Base-by-base conservation (phyloP, 1,140 invertebrate genomes). In the Pristionchus pacificus region DNA sequence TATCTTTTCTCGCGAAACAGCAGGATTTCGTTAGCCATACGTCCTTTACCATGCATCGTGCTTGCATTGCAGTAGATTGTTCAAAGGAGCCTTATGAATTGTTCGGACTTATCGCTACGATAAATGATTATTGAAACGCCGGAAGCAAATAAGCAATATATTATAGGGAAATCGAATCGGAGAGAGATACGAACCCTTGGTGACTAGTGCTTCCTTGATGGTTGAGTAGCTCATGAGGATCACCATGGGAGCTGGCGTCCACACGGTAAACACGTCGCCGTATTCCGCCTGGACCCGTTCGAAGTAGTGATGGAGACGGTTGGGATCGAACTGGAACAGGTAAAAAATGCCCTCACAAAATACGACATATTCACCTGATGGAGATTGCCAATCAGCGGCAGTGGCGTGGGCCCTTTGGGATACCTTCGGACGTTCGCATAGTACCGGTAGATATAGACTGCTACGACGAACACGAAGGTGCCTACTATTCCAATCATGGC, bases 251-350 rank as follows among this genome's bases (percentile, higher is more conserved):
- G 6, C 30, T 14, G 3, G 38, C 62, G 14, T 29, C 14, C 14
- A 65, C 3, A 65, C 10, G 25, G 62, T 65, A 32, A 65, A 65
- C 19, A 65, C 62, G 27, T 65, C 62, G 30, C 62, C 62, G 25
- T 65, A 65, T 14, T 14, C 25, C 30, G 30, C 38, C 13, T 13
- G 10, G 13, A 65, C 14, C 25, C 29, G 13, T 65, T 65, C 62
- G 14, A 65, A 65, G 29, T 65, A 28, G 3, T 65, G 13, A 10
- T 65, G 62, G 29, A 65, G 29, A 13, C 25, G 62, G 14, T 29
- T 32, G 14, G 62, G 62, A 65, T 28, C 38, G 10, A 65, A n/a
- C 62, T 65, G 24, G 30, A 65, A 14, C 24, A 65, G 19, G 13
- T 25, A 13, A 61, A 61, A 14, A 24, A 25, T 10, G 10, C 60